Evolutionary conservation across 23 tunicate genomes (phyloP).

Genomic region (Ascidia mentula): DNA sequence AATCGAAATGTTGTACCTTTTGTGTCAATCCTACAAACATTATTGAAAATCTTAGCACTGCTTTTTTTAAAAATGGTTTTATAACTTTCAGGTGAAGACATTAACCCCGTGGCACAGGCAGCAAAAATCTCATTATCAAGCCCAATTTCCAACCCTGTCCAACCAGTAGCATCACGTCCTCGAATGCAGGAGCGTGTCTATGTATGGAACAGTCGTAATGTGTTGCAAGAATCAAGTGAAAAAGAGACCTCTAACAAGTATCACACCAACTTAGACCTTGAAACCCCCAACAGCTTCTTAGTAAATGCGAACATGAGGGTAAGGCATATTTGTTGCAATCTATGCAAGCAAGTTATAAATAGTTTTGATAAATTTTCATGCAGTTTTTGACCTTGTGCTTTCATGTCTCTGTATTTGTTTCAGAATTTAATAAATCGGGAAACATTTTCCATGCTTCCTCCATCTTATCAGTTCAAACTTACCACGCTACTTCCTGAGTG

Average conservation of each 20-base stretch:
- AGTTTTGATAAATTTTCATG: too few relatives aligned
- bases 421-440: slow-evolving; percentile 70
- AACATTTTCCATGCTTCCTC: slow-evolving; percentile 70
- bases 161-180: not conserved
- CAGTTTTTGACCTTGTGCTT: too few relatives aligned
- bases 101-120: too few relatives aligned
- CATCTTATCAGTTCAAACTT: slow-evolving; percentile 75
- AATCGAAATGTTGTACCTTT: too few relatives aligned
- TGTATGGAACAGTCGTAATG: not conserved
- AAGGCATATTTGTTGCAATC: not conserved
- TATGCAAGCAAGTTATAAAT: too few relatives aligned
- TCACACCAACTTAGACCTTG: slow-evolving; percentile 35
- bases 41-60: too few relatives aligned
- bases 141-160: too few relatives aligned
- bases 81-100: too few relatives aligned
- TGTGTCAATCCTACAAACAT: too few relatives aligned
- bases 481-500: slow-evolving; percentile 64
- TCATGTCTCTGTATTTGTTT: not conserved
- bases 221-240: not conserved
- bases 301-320: slow-evolving; percentile 83
- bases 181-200: not conserved
- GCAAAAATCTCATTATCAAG: not conserved
- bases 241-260: not conserved
- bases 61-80: too few relatives aligned
- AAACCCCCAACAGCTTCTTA: slow-evolving; percentile 83